phyloP scores from a whole-genome alignment of 2,888 invertebrate species.

The Dendrolimus pini region DNA sequence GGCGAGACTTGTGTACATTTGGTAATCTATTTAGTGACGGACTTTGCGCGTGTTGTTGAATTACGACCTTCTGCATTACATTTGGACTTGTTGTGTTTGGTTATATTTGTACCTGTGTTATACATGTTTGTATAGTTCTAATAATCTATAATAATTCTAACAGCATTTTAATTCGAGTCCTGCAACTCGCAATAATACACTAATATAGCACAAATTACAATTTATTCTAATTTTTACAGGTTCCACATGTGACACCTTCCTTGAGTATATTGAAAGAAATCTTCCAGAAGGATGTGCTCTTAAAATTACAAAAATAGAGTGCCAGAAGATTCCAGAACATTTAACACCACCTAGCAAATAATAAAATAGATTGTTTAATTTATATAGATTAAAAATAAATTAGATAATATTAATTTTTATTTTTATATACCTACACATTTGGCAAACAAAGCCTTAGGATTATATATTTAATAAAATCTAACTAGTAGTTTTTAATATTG shows the following conservation, averaged over 20 bases:
- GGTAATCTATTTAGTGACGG: no score
- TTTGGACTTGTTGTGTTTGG: no score
- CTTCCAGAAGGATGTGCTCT: conserved; percentile 98
- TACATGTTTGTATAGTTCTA: no score
- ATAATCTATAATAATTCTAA: no score
- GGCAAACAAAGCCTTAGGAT: no score
- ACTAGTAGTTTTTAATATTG: neutral
- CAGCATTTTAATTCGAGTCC: no score
- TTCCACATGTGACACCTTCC: conserved; percentile 95
- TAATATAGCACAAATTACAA: no score
- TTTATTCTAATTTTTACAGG: conserved; percentile 77
- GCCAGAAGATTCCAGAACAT: conserved; percentile 74
- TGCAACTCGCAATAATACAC: no score
- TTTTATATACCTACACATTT: conserved; percentile 5
- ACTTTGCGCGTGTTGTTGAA: no score
- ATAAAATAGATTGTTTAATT: conserved; percentile 11
- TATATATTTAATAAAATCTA: neutral
- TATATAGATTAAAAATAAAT: conserved; percentile 29
- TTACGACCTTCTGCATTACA: no score
- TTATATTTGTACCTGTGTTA: no score
- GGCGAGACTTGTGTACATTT: no score
- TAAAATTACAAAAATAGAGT: conserved; percentile 88
- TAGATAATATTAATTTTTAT: conserved; percentile 8
- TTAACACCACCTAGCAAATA: conserved; percentile 54
- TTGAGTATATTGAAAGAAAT: conserved; percentile 97